phyloP scores from a whole-genome alignment of 2,113 vertebrate genomes.

The Calcarius ornatus region DNA sequence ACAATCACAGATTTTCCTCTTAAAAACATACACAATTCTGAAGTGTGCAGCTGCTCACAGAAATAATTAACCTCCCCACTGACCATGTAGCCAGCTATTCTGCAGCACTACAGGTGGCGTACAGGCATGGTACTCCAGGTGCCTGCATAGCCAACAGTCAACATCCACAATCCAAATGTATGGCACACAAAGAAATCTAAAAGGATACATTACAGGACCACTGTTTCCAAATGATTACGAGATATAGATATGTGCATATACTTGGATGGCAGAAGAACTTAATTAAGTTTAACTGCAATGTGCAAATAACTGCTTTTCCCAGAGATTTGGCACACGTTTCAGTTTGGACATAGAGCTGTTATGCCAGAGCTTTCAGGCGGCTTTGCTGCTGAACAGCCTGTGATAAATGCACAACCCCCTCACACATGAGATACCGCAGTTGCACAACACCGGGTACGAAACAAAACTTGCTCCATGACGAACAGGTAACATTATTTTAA shows the following conservation, averaged over 20 bases:
- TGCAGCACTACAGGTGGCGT: background rate
- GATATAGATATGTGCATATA: background rate
- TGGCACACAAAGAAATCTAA: background rate
- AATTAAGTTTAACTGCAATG: background rate
- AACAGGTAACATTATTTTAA: background rate
- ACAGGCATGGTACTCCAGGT: background rate
- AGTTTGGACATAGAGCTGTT: background rate
- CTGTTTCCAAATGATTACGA: background rate
- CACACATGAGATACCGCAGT: fast-evolving
- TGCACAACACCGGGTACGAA: background rate
- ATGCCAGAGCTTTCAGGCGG: background rate
- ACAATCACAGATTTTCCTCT: slow-evolving; percentile 32
- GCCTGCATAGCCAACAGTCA: background rate
- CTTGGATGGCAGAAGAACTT: background rate
- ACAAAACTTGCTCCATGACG: background rate
- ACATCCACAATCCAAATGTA: background rate
- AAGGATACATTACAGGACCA: fast-evolving
- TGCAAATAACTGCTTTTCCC: background rate
- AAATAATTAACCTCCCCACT: background rate
- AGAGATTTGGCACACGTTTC: background rate
- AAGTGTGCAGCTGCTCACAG: background rate
- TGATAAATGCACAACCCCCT: background rate
- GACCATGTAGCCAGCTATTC: background rate
- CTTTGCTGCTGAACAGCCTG: background rate
- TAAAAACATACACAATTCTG: background rate